Evolutionary conservation across 2,888 invertebrate species (phyloP), one percentile per base, ranked within the genome.

Genomic region (Leptopilina syphax): DNA sequence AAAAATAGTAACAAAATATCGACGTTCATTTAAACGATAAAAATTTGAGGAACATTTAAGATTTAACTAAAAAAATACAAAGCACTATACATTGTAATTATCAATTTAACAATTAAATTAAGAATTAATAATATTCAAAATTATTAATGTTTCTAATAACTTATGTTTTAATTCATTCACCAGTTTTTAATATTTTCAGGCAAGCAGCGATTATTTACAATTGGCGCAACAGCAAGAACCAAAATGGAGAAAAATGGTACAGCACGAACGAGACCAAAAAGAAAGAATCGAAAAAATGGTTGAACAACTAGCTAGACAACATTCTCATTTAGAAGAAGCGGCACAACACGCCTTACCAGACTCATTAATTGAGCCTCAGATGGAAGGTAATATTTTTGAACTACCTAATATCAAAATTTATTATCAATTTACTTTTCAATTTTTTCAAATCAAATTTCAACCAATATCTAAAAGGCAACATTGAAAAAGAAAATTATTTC

Each of bases 291-390:
- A 98, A 90, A 98, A 98, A 89, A 97, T 99, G 93, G 98, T 99
- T 18, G 99, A 99, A 91, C 98, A 98, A 89, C 94, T 99, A 83
- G 99, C 99, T 13, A 95, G 98, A 85, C 99, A 99, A 91, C 99
- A 99, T 92, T 98, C 98, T 79, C 96, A 96, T 87, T 93, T 99
- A 84, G 99, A 99, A 93, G 96, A 98, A 92, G 98, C 98, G 2
- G 98, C 97, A 57, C 95, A 95, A 44, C 94, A 95, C 82, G 93
- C 93, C 57, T 91, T 91, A 63, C 91, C 91, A 18, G 87, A 86
- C 9, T 85, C 84, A 10, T 9, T 50, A 10, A 9, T 12, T 12
- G 10, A 9, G 1, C 50, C 12, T 50, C 50, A 50, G 10, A 50
- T 50, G 50, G 90, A 87, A 80, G 90, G 91, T 92, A 89, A 91